These are phyloP conservation scores for Zenarchopterus dispar DNA, from an alignment of 2,797 vertebrate species.

Conservation along the genomic window DNA sequence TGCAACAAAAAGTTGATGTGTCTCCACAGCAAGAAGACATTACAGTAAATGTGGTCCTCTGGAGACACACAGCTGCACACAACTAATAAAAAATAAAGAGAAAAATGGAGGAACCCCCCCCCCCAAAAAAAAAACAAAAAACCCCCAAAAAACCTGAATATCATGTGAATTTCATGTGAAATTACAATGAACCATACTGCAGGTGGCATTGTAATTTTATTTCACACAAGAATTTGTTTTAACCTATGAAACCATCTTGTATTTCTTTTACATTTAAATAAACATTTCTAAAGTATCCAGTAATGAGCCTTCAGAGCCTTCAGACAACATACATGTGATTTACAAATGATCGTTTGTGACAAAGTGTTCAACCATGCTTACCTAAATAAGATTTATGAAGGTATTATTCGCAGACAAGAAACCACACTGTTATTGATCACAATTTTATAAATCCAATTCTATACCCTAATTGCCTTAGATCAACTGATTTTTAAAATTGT, in stretches of 20 bases:
- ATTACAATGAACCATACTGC: background rate
- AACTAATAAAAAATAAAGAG: constrained; percentile 8
- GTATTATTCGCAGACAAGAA: constrained; percentile 19
- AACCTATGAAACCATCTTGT: background rate
- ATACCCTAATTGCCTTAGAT: constrained; percentile 3
- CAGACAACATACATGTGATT: background rate
- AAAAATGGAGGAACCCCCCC: constrained; percentile 10
- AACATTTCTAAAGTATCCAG: background rate
- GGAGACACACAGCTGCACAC: constrained; percentile 5
- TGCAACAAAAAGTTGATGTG: constrained; percentile 11
- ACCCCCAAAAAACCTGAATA: constrained; percentile 19
- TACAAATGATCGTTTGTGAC: constrained; percentile 23
- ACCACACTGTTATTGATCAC: constrained; percentile 12
- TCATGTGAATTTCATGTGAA: constrained; percentile 10
- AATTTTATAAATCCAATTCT: constrained; percentile 11
- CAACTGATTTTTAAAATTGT: constrained; percentile 4
- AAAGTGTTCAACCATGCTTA: constrained; percentile 8
- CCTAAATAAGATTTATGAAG: constrained; percentile 17
- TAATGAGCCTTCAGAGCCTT: background rate
- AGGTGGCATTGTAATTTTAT: constrained; percentile 8
- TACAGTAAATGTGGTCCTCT: constrained; percentile 15
- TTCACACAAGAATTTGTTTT: constrained; percentile 7
- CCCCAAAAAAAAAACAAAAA: constrained; percentile 14
- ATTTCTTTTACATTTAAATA: constrained; percentile 12
- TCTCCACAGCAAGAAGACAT: constrained; percentile 13